Evolutionary conservation across 2,888 invertebrate genomes (phyloP).

Genomic region (Eupithecia dodoneata): DNA sequence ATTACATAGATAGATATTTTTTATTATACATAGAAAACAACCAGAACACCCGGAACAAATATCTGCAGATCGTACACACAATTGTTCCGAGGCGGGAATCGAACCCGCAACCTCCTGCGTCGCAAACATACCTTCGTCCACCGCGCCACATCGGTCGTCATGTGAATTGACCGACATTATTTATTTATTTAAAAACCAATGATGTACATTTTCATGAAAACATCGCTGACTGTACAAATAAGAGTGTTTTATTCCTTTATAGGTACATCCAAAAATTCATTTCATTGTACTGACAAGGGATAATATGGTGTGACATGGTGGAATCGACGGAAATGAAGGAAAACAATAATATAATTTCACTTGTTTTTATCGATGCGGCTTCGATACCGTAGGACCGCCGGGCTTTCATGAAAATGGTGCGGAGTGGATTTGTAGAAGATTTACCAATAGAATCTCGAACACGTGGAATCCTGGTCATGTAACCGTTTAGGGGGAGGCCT

Average conservation of each 20-base stretch:
- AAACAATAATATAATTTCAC: conserved; percentile 15
- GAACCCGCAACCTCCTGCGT: too few relatives aligned
- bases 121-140: too few relatives aligned
- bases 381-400: background rate
- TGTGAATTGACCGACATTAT: too few relatives aligned
- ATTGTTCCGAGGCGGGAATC: too few relatives aligned
- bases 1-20: too few relatives aligned
- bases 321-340: conserved; percentile 43
- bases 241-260: conserved; percentile 43
- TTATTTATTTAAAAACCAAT: background rate
- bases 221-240: conserved; percentile 16
- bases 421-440: background rate
- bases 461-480: background rate
- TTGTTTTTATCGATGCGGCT: background rate
- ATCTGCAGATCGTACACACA: too few relatives aligned
- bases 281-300: conserved; percentile 60
- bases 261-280: conserved; percentile 60
- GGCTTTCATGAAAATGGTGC: background rate
- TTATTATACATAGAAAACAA: too few relatives aligned
- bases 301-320: conserved; percentile 59
- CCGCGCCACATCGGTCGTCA: too few relatives aligned
- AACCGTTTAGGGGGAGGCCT: background rate
- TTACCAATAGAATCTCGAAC: background rate
- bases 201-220: background rate
- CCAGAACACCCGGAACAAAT: too few relatives aligned